Evolutionary conservation across 2,797 vertebrate species (phyloP).

Genomic region (Clamator glandarius): DNA sequence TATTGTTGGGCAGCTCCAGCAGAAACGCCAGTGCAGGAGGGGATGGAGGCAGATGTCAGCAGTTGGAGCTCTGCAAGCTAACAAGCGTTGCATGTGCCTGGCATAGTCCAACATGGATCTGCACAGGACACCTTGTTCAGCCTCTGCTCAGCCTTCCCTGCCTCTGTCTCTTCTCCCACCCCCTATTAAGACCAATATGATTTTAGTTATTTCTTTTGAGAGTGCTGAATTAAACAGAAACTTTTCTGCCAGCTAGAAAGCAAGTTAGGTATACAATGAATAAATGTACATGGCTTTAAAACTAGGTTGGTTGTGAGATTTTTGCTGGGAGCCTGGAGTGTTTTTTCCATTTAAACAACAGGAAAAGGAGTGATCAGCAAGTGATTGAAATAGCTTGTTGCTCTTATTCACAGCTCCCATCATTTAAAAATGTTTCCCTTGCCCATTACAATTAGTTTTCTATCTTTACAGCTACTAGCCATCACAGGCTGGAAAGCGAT

Average conservation of each 20-base stretch:
- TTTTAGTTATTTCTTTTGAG: background rate
- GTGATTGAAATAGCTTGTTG: background rate
- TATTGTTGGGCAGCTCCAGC: background rate
- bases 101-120: fast-evolving
- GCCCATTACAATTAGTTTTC: background rate
- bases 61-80: background rate
- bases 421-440: background rate
- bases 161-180: background rate
- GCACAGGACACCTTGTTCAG: background rate
- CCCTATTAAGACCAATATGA: background rate
- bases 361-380: background rate
- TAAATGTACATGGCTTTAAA: background rate
- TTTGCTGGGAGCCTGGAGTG: background rate
- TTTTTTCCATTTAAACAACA: background rate
- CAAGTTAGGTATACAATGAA: background rate
- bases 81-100: background rate
- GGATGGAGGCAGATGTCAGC: background rate
- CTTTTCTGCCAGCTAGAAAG: background rate
- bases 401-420: background rate
- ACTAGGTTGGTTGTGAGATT: background rate
- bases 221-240: background rate
- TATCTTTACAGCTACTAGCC: background rate
- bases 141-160: background rate
- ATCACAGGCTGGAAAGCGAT: background rate
- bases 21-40: background rate